Evolutionary conservation across 2,888 invertebrate genomes (phyloP).

Genomic region (Amphiduros pacificus): DNA sequence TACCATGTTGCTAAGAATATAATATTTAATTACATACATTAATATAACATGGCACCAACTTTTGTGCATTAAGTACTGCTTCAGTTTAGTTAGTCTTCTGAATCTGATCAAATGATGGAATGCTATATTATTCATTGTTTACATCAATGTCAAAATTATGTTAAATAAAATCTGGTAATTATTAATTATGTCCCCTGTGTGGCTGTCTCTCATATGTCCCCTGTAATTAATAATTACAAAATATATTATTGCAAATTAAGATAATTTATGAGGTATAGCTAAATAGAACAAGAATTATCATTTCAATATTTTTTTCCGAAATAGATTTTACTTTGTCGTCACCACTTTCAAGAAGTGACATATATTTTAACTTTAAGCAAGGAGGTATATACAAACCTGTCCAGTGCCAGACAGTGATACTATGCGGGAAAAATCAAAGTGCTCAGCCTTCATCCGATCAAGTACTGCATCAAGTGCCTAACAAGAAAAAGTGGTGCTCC

Average conservation of each 20-base stretch:
- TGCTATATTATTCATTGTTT: no score
- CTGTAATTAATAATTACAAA: no score
- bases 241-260: no score
- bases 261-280: no score
- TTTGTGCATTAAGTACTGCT: background rate
- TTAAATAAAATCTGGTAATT: no score
- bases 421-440: conserved; percentile 82
- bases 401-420: conserved; percentile 86
- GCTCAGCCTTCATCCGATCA: conserved; percentile 78
- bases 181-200: no score
- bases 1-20: conserved; percentile 86
- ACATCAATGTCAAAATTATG: no score
- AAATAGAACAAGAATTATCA: no score
- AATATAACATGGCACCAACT: background rate
- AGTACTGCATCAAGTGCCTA: conserved; percentile 87
- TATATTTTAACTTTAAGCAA: no score
- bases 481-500: background rate
- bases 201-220: no score
- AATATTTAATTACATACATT: background rate
- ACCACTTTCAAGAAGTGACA: no score
- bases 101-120: background rate
- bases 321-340: background rate
- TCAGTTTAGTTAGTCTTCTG: background rate
- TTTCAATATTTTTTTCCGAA: background rate
- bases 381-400: conserved; percentile 81